phyloP scores from a whole-genome alignment of 2,888 invertebrate genomes.

The Cheilosia soror region DNA sequence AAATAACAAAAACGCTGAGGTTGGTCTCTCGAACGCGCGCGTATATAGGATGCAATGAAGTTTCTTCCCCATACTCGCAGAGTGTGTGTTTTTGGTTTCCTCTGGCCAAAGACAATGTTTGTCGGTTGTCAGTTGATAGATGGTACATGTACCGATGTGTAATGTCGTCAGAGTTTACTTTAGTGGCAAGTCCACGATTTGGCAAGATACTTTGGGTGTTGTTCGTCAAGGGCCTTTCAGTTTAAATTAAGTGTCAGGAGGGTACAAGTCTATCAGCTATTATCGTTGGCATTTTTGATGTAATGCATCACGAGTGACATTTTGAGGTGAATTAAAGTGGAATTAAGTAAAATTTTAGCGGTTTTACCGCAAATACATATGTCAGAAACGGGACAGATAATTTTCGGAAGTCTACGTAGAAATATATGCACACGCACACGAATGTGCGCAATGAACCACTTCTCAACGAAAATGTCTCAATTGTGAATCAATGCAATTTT shows the following conservation, averaged over 20 bases:
- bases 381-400: too few species aligned
- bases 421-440: too few species aligned
- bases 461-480: too few species aligned
- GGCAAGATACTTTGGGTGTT: conserved; percentile 59
- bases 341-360: background rate
- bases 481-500: too few species aligned
- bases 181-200: conserved; percentile 41
- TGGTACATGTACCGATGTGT: conserved; percentile 59
- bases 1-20: conserved; percentile 78
- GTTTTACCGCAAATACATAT: too few species aligned
- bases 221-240: conserved; percentile 43
- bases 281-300: conserved; percentile 22
- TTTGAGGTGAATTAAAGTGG: background rate
- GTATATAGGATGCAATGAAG: conserved; percentile 47
- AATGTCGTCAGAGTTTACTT: conserved; percentile 57
- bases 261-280: conserved; percentile 45
- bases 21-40: conserved; percentile 77
- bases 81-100: conserved; percentile 27
- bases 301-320: conserved; percentile 8
- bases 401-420: too few species aligned
- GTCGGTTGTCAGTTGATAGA: conserved; percentile 73
- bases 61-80: conserved; percentile 15
- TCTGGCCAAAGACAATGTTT: conserved; percentile 53
- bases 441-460: too few species aligned
- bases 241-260: conserved; percentile 43